Evolutionary conservation across 2,888 invertebrate species (phyloP), one percentile per base, ranked within the genome.

Genomic region (Melanotus villosus): DNA sequence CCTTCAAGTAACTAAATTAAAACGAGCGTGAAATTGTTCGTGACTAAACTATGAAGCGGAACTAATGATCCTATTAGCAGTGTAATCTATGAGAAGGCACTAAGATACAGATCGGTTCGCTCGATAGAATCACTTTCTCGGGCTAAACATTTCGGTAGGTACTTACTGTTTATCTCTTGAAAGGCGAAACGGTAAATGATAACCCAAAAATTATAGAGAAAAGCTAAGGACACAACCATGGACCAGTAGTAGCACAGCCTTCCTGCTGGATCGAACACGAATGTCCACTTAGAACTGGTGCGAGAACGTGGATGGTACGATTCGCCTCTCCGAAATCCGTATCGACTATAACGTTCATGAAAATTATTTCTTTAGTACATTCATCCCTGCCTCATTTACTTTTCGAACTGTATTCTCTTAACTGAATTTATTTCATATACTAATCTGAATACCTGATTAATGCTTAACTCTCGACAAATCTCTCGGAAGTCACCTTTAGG

Each of bases 101-200:
- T 16, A 26, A 26, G 43, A 60, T 32, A 23, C 16, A 23, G 16
- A 52, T 52, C 52, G 32, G 9, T 52, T 52, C 16, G 9, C 18
- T 32, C 23, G n/a, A 45, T 47, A 47, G 23, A n/a, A 4, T 7
- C n/a, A 4, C 32, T 30, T 32, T 14, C 16, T 32, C 9, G 52
- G 32, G 32, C 50, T n/a, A 7, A 23, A 23, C n/a, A n/a, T 50
- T 30, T 50, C 12, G n/a, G 23, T 30, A 19, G 19, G 67, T 68
- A 88, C 91, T 90, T 80, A 90, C 94, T 91, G 85, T 94, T 95
- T 81, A 98, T 97, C 88, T 98, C 98, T 87, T 97, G 95, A 87
- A 99, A 99, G 87, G 98, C 97, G 90, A 97, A 98, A 87, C 98
- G 93, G 89, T 98, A 98, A 85, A 98, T 97, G 88, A 98, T 96